Evolutionary conservation across 2,888 invertebrate species (phyloP).

Genomic region (Orthosia cruda): DNA sequence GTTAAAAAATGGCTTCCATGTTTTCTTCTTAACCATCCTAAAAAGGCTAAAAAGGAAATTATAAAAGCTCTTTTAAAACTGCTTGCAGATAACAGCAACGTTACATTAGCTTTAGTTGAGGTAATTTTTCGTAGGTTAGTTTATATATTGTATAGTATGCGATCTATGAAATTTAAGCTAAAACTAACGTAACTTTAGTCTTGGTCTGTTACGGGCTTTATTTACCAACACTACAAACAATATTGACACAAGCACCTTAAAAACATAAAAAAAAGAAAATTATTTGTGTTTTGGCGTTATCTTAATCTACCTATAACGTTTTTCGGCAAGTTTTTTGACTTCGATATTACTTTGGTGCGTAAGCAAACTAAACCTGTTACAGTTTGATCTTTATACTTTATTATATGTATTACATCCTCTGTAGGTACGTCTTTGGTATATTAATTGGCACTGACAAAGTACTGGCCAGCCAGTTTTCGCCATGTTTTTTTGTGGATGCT

Average conservation of each 20-base stretch:
- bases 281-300: neutral
- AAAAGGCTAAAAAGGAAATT: too few species aligned
- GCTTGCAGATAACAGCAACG: too few species aligned
- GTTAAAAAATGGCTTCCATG: too few species aligned
- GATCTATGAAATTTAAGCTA: neutral
- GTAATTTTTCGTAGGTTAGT: too few species aligned
- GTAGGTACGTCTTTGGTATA: neutral
- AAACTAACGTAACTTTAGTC: neutral
- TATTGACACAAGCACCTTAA: neutral
- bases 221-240: neutral
- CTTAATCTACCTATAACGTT: neutral
- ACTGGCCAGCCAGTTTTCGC: neutral
- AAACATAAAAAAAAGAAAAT: neutral
- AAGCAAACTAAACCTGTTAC: conserved; percentile 31
- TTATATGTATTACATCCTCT: conserved; percentile 24
- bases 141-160: neutral
- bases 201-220: neutral
- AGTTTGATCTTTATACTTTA: neutral
- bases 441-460: conserved; percentile 13
- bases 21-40: too few species aligned
- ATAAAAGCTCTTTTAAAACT: too few species aligned
- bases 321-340: conserved; percentile 8
- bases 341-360: conserved; percentile 2
- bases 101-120: too few species aligned
- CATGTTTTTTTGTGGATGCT: neutral